Conservation (phyloP, 2,113 vertebrate species). For the Phylloscopus trochiloides region DNA sequence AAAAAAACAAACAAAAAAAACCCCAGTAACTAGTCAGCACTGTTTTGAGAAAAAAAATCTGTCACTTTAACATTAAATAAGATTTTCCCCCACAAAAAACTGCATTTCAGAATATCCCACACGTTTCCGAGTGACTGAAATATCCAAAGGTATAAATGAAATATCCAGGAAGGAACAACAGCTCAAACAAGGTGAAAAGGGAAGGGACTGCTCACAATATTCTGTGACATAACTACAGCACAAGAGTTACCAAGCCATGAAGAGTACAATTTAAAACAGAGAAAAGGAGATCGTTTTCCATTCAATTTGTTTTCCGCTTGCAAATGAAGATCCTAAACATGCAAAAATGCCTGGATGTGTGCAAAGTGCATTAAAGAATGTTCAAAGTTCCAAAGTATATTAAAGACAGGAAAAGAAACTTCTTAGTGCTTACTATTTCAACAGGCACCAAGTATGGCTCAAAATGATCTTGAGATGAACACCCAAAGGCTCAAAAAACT, state of each 20-base stretch:
- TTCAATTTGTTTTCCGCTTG: background rate
- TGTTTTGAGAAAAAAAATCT: background rate
- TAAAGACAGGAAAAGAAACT: background rate
- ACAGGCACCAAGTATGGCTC: background rate
- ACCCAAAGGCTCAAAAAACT: background rate
- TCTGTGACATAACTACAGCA: background rate
- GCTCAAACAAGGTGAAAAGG: background rate
- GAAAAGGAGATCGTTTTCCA: background rate
- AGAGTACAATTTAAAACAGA: background rate
- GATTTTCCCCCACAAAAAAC: fast-evolving
- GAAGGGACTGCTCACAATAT: background rate
- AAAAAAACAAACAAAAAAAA: no score
- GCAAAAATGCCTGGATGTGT: background rate
- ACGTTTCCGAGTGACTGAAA: background rate
- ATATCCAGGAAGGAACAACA: background rate
- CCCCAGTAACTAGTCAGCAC: background rate
- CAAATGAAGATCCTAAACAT: background rate
- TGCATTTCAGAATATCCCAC: background rate
- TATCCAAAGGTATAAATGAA: background rate
- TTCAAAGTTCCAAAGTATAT: background rate
- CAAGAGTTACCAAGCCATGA: background rate
- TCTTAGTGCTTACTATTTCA: background rate
- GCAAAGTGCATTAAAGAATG: background rate
- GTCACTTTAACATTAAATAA: background rate
- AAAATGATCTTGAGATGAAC: background rate